Conservation (phyloP, 1,140 invertebrate genomes). For the Helicorthomorpha holstii region DNA sequence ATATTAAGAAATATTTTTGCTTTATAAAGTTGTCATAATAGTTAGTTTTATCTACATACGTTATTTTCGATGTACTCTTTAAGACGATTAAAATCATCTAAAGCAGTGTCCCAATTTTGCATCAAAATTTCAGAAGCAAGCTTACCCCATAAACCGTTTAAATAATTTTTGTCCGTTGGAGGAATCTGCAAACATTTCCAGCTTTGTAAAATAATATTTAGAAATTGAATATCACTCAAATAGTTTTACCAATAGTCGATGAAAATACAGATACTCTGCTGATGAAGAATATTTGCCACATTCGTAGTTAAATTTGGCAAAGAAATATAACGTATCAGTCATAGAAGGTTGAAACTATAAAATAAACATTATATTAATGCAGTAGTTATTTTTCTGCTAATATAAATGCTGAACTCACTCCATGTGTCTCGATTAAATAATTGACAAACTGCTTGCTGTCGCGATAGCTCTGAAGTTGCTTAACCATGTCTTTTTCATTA, state of each 20-base stretch:
- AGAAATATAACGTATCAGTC: slow-evolving; percentile 82
- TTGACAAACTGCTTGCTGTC: slow-evolving; percentile 86
- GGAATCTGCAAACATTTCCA: slow-evolving; percentile 49
- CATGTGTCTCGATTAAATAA: slow-evolving; percentile 61
- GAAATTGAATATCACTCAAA: too few species aligned
- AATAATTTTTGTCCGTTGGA: slow-evolving; percentile 83
- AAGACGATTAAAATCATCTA: slow-evolving; percentile 89
- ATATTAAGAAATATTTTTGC: too few species aligned
- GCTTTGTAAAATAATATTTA: too few species aligned
- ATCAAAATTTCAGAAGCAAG: slow-evolving; percentile 93
- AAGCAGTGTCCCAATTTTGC: slow-evolving; percentile 92
- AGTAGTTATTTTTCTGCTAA: too few species aligned
- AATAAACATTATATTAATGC: slow-evolving; percentile 8
- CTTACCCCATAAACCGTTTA: slow-evolving; percentile 95
- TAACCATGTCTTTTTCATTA: slow-evolving; percentile 71
- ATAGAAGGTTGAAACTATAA: slow-evolving; percentile 78
- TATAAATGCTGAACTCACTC: too few species aligned
- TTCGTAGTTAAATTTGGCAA: slow-evolving; percentile 94
- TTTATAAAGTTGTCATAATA: too few species aligned
- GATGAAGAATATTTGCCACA: slow-evolving; percentile 94
- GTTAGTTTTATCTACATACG: too few species aligned
- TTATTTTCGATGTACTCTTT: slow-evolving; percentile 90
- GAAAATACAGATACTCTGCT: slow-evolving; percentile 89
- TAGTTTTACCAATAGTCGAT: slow-evolving; percentile 56
- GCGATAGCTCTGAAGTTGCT: slow-evolving; percentile 78